Conservation (phyloP, 2,113 vertebrate genomes). For the Lycocorax pyrrhopterus region DNA sequence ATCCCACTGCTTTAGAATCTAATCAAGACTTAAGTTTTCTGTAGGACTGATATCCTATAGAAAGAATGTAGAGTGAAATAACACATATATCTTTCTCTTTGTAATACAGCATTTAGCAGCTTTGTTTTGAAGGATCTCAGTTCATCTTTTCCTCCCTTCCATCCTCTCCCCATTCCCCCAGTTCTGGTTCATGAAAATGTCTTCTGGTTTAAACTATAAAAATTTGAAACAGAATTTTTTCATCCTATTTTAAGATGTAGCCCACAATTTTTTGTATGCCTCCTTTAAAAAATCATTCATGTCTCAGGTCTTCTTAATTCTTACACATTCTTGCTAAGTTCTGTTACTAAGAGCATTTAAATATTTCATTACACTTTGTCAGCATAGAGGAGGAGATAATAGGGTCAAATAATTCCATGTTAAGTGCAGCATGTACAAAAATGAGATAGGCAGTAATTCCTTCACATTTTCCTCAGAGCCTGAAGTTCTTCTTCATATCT, state of each 20-base stretch:
- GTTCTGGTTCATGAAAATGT: not conserved
- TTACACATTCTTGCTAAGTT: not conserved
- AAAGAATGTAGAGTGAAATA: not conserved
- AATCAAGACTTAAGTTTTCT: not conserved
- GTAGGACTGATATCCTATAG: not conserved
- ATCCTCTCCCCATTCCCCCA: rapidly evolving
- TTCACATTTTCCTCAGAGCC: not conserved
- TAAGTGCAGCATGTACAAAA: not conserved
- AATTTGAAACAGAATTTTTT: not conserved
- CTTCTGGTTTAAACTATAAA: not conserved
- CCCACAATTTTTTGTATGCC: not conserved
- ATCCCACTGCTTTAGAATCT: not conserved
- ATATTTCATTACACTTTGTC: not conserved
- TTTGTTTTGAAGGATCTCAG: not conserved
- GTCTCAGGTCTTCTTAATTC: not conserved
- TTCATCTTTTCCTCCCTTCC: not conserved
- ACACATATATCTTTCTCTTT: not conserved
- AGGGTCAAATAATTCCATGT: not conserved
- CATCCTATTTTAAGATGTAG: not conserved
- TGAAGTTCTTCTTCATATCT: not conserved
- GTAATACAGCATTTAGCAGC: not conserved
- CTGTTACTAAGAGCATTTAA: not conserved
- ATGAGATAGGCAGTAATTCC: not conserved
- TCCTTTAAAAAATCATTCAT: not conserved
- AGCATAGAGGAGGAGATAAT: not conserved